These are phyloP conservation scores for Enhydra lutris DNA, from an alignment of 2,113 vertebrate genomes.

Conservation along the genomic window DNA sequence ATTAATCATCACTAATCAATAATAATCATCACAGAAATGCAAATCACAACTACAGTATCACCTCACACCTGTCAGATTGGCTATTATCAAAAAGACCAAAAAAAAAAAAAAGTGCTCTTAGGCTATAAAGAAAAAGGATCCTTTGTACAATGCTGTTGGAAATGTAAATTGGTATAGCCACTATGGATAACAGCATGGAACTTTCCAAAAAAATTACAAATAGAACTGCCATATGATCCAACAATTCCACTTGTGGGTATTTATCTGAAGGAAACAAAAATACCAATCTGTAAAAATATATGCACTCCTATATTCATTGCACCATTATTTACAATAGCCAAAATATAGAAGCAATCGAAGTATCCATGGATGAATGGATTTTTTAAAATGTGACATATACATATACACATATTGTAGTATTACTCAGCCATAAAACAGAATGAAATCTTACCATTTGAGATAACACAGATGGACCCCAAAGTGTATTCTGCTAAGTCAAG, in stretches of 20 bases:
- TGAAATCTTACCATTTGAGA: background rate
- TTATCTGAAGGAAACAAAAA: background rate
- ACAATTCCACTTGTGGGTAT: background rate
- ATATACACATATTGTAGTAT: background rate
- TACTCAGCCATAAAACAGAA: background rate
- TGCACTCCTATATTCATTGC: background rate
- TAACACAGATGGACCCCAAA: background rate
- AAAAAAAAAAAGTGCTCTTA: background rate
- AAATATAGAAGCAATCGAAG: background rate
- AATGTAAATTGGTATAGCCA: background rate
- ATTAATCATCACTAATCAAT: no score
- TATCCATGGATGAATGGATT: background rate
- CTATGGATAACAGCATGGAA: background rate
- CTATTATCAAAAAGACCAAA: background rate
- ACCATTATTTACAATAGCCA: background rate
- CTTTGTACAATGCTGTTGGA: background rate
- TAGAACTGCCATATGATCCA: background rate
- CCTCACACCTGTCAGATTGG: no score
- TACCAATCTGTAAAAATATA: background rate
- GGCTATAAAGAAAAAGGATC: background rate
- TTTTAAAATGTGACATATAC: background rate
- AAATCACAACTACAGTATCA: no score
- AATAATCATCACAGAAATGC: no score
- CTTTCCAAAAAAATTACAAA: background rate
- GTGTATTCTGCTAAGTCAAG: background rate